phyloP scores from a whole-genome alignment of 2,888 invertebrate genomes.

The Trichogramma evanescens region DNA sequence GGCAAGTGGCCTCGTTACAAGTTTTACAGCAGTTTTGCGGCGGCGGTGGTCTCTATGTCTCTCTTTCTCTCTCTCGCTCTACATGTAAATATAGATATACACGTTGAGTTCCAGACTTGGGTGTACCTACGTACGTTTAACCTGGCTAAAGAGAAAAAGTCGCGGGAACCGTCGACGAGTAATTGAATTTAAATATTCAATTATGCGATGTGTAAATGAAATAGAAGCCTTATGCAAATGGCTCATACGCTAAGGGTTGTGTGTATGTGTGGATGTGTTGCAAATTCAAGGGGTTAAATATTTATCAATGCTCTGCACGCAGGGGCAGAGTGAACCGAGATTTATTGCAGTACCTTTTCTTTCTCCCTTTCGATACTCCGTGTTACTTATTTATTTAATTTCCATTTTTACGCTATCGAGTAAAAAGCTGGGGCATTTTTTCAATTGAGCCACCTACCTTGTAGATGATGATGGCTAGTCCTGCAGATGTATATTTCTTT shows the following conservation, averaged over 20 bases:
- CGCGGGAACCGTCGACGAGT: conserved; percentile 33
- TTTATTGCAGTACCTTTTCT: conserved; percentile 35
- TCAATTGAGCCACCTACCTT: no score
- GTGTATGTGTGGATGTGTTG: conserved; percentile 31
- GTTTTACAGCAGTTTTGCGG: conserved; percentile 49
- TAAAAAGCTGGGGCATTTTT: no score
- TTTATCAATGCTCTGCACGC: conserved; percentile 39
- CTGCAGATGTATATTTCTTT: no score
- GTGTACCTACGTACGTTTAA: background rate
- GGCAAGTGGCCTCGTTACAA: conserved; percentile 48
- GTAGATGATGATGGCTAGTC: no score
- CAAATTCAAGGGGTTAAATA: conserved; percentile 49
- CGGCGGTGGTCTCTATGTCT: conserved; percentile 20
- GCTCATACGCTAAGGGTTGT: conserved; percentile 45
- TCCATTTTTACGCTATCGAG: no score
- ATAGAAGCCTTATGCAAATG: conserved; percentile 54
- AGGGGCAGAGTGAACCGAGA: conserved; percentile 43
- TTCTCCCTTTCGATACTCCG: conserved; percentile 10
- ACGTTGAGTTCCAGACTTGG: no score
- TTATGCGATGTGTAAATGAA: conserved; percentile 54
- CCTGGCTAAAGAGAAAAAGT: conserved; percentile 37
- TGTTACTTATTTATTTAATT: no score
- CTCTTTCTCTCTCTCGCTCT: no score
- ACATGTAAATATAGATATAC: conserved; percentile 24
- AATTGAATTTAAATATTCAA: conserved; percentile 52